Evolutionary conservation across 2,113 vertebrate genomes (phyloP).

Genomic region (Brienomyrus longianalis): DNA sequence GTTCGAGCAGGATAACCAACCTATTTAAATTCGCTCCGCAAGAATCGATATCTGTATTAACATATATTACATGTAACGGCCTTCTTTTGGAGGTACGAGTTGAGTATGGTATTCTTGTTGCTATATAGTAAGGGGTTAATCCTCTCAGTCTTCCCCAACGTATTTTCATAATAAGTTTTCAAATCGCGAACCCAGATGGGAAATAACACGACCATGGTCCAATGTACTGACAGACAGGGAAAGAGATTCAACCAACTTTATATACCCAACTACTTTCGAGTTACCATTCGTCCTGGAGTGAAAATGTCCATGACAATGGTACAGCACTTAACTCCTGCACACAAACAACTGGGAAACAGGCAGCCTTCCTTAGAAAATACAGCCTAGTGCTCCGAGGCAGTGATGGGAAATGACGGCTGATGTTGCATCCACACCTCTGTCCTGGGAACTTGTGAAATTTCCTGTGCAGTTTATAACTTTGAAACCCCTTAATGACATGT

Average conservation of each 20-base stretch:
- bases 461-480: neutral
- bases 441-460: neutral
- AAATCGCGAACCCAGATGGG: neutral
- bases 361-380: neutral
- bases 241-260: neutral
- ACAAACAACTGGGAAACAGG: neutral
- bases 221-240: neutral
- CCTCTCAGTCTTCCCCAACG: neutral
- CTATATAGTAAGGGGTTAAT: neutral
- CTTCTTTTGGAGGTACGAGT: neutral
- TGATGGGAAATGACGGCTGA: neutral
- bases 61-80: neutral
- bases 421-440: neutral
- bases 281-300: neutral
- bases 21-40: neutral
- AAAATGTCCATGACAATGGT: neutral
- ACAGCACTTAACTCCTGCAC: neutral
- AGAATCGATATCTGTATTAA: neutral
- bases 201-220: neutral
- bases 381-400: neutral
- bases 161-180: neutral
- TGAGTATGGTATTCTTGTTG: neutral
- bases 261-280: neutral
- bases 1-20: neutral
- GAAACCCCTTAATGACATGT: neutral